These are phyloP conservation scores for Raja brachyura DNA, from an alignment of 2,113 vertebrate species.

Conservation along the genomic window DNA sequence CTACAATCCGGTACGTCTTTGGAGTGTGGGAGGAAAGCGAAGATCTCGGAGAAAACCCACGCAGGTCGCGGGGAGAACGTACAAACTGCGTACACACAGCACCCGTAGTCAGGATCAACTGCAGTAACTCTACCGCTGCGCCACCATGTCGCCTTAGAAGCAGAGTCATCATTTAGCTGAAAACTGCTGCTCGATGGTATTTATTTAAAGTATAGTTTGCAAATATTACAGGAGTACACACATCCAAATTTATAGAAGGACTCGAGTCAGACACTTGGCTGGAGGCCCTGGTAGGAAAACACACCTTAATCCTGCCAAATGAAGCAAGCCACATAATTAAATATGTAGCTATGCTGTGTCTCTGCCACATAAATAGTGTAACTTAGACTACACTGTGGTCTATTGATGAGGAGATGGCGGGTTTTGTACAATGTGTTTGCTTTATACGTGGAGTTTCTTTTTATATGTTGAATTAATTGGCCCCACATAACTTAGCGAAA, in stretches of 20 bases:
- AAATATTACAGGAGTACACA: no score
- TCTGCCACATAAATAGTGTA: constrained; percentile 57
- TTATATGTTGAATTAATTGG: neutral
- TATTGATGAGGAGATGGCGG: constrained; percentile 49
- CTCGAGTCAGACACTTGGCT: constrained; percentile 48
- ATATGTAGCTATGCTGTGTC: constrained; percentile 57
- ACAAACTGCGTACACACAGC: no score
- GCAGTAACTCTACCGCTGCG: no score
- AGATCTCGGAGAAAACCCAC: no score
- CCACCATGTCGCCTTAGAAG: no score
- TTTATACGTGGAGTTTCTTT: neutral
- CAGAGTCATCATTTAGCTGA: no score
- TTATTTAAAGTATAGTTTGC: no score
- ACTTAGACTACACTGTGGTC: constrained; percentile 54
- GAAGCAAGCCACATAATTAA: constrained; percentile 42
- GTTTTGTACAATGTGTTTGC: neutral
- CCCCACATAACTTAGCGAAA: neutral
- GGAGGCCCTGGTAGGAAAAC: constrained; percentile 58
- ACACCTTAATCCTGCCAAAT: constrained; percentile 45
- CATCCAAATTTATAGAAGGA: constrained; percentile 47
- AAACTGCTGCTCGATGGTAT: no score
- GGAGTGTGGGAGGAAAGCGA: no score
- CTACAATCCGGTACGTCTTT: no score
- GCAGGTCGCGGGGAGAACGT: no score
- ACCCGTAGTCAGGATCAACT: no score